Conservation (phyloP, 2,888 invertebrate genomes). For the Leptopilina syphax region DNA sequence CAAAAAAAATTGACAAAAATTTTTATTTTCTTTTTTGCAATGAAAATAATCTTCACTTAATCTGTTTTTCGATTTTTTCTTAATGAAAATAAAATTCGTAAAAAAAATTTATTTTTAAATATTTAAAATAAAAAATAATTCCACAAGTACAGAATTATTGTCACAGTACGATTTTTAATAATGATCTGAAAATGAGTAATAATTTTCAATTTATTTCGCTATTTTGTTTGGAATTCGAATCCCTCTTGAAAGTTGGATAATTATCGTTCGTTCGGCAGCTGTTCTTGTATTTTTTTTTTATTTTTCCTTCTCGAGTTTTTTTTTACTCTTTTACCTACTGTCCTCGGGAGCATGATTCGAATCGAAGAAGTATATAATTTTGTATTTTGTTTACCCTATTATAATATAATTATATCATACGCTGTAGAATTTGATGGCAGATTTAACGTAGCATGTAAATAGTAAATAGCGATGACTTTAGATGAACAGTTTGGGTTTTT, state of each 20-base stretch:
- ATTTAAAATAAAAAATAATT: no score
- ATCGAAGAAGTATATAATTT: conserved; percentile 16
- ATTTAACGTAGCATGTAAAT: conserved; percentile 37
- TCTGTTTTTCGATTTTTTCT: not conserved
- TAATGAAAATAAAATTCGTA: no score
- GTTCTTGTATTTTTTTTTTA: not conserved
- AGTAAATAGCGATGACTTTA: conserved; percentile 36
- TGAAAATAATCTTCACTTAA: no score
- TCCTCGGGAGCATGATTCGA: not conserved
- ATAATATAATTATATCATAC: conserved; percentile 4
- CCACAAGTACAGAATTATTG: no score
- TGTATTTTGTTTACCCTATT: not conserved
- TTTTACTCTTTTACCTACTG: not conserved
- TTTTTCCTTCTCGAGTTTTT: not conserved
- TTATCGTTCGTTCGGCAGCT: conserved; percentile 13
- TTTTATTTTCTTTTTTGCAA: not conserved
- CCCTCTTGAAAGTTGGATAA: not conserved
- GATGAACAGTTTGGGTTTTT: conserved; percentile 64
- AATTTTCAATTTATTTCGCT: no score
- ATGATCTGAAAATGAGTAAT: no score
- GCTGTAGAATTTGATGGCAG: conserved; percentile 24
- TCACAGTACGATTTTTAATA: no score
- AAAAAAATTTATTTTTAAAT: no score
- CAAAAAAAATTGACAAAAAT: not conserved
- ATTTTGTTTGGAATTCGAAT: not conserved